These are phyloP conservation scores for Phaedon cochleariae DNA, from an alignment of 2,888 invertebrate genomes.

Conservation along the genomic window DNA sequence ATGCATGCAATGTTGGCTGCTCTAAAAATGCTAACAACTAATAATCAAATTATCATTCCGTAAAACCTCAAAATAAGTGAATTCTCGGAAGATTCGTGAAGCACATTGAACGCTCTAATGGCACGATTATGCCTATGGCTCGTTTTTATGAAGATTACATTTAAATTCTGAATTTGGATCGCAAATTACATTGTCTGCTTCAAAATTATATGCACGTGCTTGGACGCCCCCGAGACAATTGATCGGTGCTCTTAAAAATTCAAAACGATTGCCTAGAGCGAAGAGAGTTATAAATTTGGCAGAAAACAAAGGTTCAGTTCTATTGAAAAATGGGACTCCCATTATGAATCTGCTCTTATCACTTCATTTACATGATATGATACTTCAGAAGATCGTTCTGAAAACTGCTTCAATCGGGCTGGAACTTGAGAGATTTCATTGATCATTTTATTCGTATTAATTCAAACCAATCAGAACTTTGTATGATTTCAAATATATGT, in stretches of 20 bases:
- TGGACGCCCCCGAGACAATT: slow-evolving; percentile 18
- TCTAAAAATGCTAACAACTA: background rate
- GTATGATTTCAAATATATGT: too few species aligned
- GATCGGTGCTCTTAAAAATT: background rate
- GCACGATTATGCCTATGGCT: slow-evolving; percentile 30
- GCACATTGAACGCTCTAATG: slow-evolving; percentile 18
- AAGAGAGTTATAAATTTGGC: too few species aligned
- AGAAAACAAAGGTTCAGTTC: too few species aligned
- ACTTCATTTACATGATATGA: too few species aligned
- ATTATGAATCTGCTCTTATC: too few species aligned
- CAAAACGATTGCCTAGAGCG: background rate
- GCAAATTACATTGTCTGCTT: slow-evolving; percentile 29
- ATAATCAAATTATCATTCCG: slow-evolving; percentile 4
- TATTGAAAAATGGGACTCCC: too few species aligned
- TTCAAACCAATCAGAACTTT: too few species aligned
- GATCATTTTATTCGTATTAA: too few species aligned
- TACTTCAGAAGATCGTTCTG: too few species aligned
- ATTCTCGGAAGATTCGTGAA: slow-evolving; percentile 25
- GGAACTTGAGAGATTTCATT: too few species aligned
- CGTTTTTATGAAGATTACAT: slow-evolving; percentile 30
- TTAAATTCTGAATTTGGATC: slow-evolving; percentile 24
- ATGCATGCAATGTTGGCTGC: background rate
- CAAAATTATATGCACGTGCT: slow-evolving; percentile 28
- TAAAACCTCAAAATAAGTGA: slow-evolving; percentile 5
- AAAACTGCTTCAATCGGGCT: too few species aligned